A percentile compares a stretch with the other conserved stretches of the same genome.
These are phyloP conservation scores for Epizoanthus illoricatus DNA, from an alignment of 92 coral and sea anemone species.

Conservation along the genomic window DNA sequence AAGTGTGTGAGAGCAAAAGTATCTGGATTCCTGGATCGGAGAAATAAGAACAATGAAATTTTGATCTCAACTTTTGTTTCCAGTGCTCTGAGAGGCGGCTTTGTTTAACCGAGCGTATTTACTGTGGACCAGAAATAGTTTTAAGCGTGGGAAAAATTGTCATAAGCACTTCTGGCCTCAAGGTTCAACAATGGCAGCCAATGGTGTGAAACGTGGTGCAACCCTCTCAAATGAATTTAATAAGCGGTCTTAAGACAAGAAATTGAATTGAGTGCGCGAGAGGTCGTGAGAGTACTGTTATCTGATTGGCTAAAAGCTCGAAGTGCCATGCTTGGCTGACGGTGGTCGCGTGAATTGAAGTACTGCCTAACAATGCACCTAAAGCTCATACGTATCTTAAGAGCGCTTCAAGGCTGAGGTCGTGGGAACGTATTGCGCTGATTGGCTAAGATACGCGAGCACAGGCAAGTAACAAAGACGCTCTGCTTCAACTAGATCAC, in stretches of 20 bases:
- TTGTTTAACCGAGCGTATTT: slow-evolving; percentile 53
- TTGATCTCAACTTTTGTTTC: slow-evolving; percentile 5
- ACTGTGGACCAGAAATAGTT: slow-evolving; percentile 51
- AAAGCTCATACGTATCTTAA: slow-evolving; percentile 8
- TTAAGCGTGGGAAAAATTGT: slow-evolving; percentile 65
- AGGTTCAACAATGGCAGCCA: slow-evolving; percentile 34
- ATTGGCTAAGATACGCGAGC: slow-evolving; percentile 45
- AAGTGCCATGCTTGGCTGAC: slow-evolving; percentile 59
- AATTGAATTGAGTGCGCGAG: slow-evolving; percentile 31
- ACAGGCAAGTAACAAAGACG: not conserved
- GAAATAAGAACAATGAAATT: not conserved
- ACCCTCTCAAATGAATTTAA: slow-evolving; percentile 36
- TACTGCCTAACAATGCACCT: slow-evolving; percentile 44
- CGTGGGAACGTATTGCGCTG: slow-evolving; percentile 70
- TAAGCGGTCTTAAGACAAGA: slow-evolving; percentile 50
- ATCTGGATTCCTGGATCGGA: not conserved
- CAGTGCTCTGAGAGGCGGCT: not conserved
- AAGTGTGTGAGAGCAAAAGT: not conserved
- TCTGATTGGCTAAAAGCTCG: slow-evolving; percentile 43
- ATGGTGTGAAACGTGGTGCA: slow-evolving; percentile 12
- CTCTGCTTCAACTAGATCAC: slow-evolving; percentile 13
- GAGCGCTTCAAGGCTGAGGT: slow-evolving; percentile 38
- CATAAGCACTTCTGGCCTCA: slow-evolving; percentile 30
- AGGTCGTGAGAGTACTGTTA: slow-evolving; percentile 54
- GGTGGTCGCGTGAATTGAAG: slow-evolving; percentile 54